Evolutionary conservation across 2,888 invertebrate species (phyloP), one percentile per base, ranked within the genome.

Genomic region (Pyrochroa serraticornis): DNA sequence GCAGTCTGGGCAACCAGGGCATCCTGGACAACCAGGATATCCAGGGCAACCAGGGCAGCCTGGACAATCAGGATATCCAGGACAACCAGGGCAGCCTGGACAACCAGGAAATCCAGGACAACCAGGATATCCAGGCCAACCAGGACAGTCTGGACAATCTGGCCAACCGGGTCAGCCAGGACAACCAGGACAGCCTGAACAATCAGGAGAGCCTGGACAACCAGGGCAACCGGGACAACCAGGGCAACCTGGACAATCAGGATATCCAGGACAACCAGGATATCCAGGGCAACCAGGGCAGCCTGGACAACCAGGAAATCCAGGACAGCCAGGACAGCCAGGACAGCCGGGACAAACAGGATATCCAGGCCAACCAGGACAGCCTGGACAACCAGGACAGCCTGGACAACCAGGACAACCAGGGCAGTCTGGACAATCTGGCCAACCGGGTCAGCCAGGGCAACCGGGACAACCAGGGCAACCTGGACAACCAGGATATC

Each of bases 321-420:
- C 22, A 44, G 30, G 55, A 33, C 12, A 56, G 46, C 49, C 42
- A 55, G 57, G 60, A 8, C 60, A 63, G 43, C 22, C 22, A 3
- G 22, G 22, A 22, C 22, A 22, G 5, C 22, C 22, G 22, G 57
- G 55, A 44, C 32, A 22, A 12, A 7, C 38, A 30, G 50, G 57
- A 39, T 62, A 63, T 45, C 64, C 67, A 6, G 84, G 65, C 1
- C 58, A 62, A 47, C 22, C 65, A 31, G 55, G 42, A 9, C 46
- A 47, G 14, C 57, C 63, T 5, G 5, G 22, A 3, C 22, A 22
- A 5, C 22, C 22, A 2, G 22, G 22, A 22, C 5, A 22, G 2
- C 0, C 48, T 58, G 3, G 62, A 62, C 1, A 44, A 46, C 47
- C 62, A 8, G 43, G 41, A 22, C 22, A 50, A 34, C 49, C 54